These are phyloP conservation scores for Bungarus multicinctus DNA, from an alignment of 2,113 vertebrate genomes.

Conservation along the genomic window DNA sequence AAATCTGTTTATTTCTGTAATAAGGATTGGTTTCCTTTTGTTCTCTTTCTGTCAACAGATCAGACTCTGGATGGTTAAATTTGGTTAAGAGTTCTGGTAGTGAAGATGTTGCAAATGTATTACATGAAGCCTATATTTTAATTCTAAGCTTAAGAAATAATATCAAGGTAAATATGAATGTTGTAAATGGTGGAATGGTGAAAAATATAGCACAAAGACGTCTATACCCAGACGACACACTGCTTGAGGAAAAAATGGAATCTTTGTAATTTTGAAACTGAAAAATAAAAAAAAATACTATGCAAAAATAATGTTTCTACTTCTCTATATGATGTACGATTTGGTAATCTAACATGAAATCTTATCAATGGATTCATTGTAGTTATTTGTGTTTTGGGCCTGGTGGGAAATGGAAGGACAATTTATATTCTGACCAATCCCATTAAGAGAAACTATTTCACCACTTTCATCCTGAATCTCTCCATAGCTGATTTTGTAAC, in stretches of 20 bases:
- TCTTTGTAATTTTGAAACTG: too few relatives aligned
- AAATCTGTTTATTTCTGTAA: neutral
- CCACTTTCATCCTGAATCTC: neutral
- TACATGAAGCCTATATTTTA: too few relatives aligned
- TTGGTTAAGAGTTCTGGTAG: too few relatives aligned
- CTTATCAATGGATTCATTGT: neutral
- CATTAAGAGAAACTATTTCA: neutral
- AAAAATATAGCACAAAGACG: too few relatives aligned
- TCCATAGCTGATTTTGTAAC: neutral
- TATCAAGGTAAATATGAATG: too few relatives aligned
- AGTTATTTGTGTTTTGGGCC: neutral
- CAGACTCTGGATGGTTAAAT: too few relatives aligned
- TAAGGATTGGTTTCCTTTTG: neutral
- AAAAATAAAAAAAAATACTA: too few relatives aligned
- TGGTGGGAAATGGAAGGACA: neutral
- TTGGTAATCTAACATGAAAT: too few relatives aligned
- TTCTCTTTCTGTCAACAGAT: neutral
- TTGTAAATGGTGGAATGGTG: too few relatives aligned
- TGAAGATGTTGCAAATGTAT: neutral
- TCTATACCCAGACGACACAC: too few relatives aligned
- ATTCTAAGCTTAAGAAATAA: too few relatives aligned
- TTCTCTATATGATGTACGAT: neutral
- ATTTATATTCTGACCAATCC: neutral
- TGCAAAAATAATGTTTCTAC: neutral
- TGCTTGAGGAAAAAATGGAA: too few relatives aligned